Evolutionary conservation across 2,888 invertebrate species (phyloP), one percentile per base, ranked within the genome.

Genomic region (Tiliacea aurago): DNA sequence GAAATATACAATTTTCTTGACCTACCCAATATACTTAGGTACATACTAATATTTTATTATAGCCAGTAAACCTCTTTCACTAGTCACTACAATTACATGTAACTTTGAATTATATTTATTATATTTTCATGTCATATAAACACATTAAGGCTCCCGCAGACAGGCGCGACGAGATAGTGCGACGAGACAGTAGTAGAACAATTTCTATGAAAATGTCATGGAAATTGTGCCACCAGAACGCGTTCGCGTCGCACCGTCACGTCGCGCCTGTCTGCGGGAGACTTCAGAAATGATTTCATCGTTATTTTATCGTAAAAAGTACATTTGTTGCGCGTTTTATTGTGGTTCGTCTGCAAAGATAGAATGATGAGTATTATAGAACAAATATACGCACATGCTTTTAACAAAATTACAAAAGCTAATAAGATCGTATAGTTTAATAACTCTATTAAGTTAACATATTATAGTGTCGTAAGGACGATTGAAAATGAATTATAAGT

Each of bases 51-150:
- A 11, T 73, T 78, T 71, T 79, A 82, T 56, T 43, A 66, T 13
- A 53, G 3, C 28, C 55, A 58, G 18, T 82, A 73, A 73, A 69
- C 47, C n/a, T 53, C 55, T 55, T 66, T 64, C 51, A 47, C n/a
- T n/a, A n/a, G n/a, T n/a, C n/a, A n/a, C 66, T 58, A 37, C 81
- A 71, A 82, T 73, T 70, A 71, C 43, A 76, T 28, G 56, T 68
- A 55, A 70, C 68, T 66, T 79, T 49, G 51, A 69, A 72, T 69
- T 67, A 51, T 56, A n/a, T 43, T 65, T 74, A 51, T 69, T 67
- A 69, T 47, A 72, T 47, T 61, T 78, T 73, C 41, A 67, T 72
- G 58, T 63, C 58, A 37, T 63, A 63, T 58, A 68, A 65, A 64
- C 49, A 66, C 67, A 70, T 70, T 74, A 28, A 28, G 28, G 28